phyloP scores from a whole-genome alignment of 1,140 invertebrate species.

The Drosophila novamexicana region DNA sequence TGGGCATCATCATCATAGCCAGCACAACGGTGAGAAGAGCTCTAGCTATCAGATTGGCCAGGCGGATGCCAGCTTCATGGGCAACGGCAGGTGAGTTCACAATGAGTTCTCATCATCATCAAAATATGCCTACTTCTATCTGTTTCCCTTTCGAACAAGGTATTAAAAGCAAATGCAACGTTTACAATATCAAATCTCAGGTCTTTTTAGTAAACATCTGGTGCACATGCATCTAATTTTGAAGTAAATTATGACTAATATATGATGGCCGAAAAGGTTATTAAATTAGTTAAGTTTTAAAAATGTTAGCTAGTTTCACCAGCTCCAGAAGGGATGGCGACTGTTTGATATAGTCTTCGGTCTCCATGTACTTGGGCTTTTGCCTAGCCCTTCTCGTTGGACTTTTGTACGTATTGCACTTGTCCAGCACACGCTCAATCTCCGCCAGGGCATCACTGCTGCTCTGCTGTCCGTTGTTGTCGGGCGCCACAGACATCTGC shows the following conservation, averaged over 20 bases:
- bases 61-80: constrained; percentile 72
- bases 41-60: constrained; percentile 76
- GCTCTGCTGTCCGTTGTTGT: not conserved
- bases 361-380: not conserved
- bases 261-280: constrained; percentile 9
- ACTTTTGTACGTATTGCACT: constrained; percentile 34
- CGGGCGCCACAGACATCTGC: not conserved
- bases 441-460: constrained; percentile 18
- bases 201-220: not conserved
- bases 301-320: constrained; percentile 44
- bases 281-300: constrained; percentile 33
- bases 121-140: no score
- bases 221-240: constrained; percentile 55
- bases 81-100: constrained; percentile 70
- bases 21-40: constrained; percentile 66
- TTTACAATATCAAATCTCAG: not conserved
- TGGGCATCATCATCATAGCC: constrained; percentile 28
- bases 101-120: no score
- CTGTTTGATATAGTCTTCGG: not conserved
- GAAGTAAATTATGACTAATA: constrained; percentile 9
- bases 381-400: not conserved
- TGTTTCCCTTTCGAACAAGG: no score
- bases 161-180: no score
- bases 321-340: constrained; percentile 53
- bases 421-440: constrained; percentile 54